A percentile compares a stretch with the other conserved stretches of the same genome.
Conservation (phyloP, 2,797 vertebrate species). For the Agapornis canus region DNA sequence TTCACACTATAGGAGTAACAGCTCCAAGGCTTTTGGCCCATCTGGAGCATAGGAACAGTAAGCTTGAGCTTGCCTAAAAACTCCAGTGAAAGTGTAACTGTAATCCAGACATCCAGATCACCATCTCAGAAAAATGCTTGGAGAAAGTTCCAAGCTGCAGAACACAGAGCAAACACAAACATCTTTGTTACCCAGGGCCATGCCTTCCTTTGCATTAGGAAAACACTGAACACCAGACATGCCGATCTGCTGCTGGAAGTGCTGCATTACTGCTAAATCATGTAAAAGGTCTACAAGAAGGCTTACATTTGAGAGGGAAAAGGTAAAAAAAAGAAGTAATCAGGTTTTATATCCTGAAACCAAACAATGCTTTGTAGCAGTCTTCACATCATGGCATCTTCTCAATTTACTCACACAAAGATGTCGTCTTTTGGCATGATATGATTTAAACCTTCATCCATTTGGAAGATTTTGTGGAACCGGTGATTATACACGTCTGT, state of each 20-base stretch:
- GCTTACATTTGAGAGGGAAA: not conserved
- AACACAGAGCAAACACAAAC: not conserved
- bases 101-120: not conserved
- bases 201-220: not conserved
- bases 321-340: not conserved
- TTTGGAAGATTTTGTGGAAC: constrained; percentile 95
- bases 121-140: not conserved
- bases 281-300: not conserved
- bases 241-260: not conserved
- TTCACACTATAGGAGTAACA: not conserved
- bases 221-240: not conserved
- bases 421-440: constrained; percentile 97
- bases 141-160: not conserved
- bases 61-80: not conserved
- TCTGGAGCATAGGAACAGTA: not conserved
- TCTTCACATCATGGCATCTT: not conserved
- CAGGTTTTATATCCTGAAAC: not conserved
- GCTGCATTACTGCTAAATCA: not conserved
- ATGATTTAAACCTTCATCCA: constrained; percentile 92
- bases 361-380: not conserved
- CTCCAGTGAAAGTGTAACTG: not conserved
- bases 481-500: constrained; percentile 97
- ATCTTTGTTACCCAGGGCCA: not conserved
- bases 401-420: constrained; percentile 88
- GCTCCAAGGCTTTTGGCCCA: not conserved